These are phyloP conservation scores for Megaleporinus macrocephalus DNA, from an alignment of 2,113 vertebrate species.

Conservation along the genomic window DNA sequence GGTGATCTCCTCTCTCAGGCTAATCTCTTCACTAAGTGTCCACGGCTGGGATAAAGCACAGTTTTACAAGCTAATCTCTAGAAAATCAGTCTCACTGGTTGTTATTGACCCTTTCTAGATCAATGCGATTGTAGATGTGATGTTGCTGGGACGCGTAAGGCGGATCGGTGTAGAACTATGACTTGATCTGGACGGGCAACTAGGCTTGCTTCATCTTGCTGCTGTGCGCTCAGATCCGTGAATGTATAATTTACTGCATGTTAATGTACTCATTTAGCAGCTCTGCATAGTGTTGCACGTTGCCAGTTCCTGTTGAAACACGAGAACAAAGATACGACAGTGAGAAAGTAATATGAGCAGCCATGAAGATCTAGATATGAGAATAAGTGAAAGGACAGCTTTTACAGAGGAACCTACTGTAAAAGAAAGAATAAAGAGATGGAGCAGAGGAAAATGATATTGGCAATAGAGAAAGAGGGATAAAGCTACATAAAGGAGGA, in stretches of 20 bases:
- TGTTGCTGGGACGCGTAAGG: background rate
- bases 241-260: background rate
- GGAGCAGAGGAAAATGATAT: background rate
- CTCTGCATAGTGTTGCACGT: background rate
- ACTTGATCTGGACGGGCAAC: background rate
- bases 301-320: background rate
- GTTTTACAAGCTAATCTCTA: constrained; percentile 30
- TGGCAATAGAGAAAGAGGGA: background rate
- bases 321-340: background rate
- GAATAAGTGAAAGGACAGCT: too few species aligned
- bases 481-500: constrained; percentile 19
- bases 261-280: background rate
- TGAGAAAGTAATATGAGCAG: background rate
- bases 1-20: constrained; percentile 1
- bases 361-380: background rate
- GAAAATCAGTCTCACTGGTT: constrained; percentile 23
- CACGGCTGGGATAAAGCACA: background rate
- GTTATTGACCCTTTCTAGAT: constrained; percentile 13
- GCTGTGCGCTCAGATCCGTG: background rate
- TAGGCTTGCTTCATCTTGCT: background rate
- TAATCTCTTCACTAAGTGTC: constrained; percentile 24
- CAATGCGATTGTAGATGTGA: background rate
- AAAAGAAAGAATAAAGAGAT: background rate
- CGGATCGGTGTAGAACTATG: background rate
- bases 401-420: background rate